A percentile compares a stretch with the other conserved stretches of the same genome.
Evolutionary conservation across 2,888 invertebrate species (phyloP).

Genomic region (Chesias legatella): DNA sequence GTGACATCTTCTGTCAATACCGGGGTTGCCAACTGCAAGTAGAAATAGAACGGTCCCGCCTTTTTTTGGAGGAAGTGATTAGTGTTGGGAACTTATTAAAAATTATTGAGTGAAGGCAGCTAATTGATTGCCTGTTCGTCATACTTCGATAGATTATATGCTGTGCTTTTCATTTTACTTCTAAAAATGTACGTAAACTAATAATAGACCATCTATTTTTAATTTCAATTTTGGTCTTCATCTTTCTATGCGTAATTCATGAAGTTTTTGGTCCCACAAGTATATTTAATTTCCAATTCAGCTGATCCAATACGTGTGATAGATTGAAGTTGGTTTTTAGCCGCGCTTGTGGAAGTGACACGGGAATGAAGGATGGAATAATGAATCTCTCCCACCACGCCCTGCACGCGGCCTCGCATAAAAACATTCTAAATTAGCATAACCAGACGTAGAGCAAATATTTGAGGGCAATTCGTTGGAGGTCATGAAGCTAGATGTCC

Average conservation of each 20-base stretch:
- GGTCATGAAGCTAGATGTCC: conserved; percentile 2
- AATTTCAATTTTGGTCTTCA: too few species aligned
- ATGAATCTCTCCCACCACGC: conserved; percentile 52
- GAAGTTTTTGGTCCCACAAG: conserved; percentile 9
- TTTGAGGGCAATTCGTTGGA: conserved; percentile 10
- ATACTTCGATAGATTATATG: conserved; percentile 23
- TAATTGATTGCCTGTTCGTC: conserved; percentile 66
- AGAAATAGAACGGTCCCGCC: conserved; percentile 77
- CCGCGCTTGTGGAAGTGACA: conserved; percentile 53
- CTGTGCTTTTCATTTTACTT: conserved; percentile 32
- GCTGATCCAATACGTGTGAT: conserved; percentile 39
- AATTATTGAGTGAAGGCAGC: conserved; percentile 76
- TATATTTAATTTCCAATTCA: conserved; percentile 28
- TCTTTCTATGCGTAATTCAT: conserved; percentile 1
- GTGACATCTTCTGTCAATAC: conserved; percentile 78
- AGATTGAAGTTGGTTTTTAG: conserved; percentile 35
- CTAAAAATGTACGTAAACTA: conserved; percentile 35
- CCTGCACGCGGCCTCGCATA: conserved; percentile 59
- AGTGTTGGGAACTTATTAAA: conserved; percentile 76
- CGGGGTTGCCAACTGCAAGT: conserved; percentile 56
- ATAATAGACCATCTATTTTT: too few species aligned
- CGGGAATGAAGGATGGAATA: conserved; percentile 61
- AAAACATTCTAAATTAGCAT: conserved; percentile 57
- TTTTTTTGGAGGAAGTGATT: conserved; percentile 75
- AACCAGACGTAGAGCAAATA: conserved; percentile 41